Percentiles rank a stretch among this genome's conserved stretches.
These are phyloP conservation scores for Ernsta delagoae DNA, from an alignment of 2,888 invertebrate genomes.

Conservation along the genomic window DNA sequence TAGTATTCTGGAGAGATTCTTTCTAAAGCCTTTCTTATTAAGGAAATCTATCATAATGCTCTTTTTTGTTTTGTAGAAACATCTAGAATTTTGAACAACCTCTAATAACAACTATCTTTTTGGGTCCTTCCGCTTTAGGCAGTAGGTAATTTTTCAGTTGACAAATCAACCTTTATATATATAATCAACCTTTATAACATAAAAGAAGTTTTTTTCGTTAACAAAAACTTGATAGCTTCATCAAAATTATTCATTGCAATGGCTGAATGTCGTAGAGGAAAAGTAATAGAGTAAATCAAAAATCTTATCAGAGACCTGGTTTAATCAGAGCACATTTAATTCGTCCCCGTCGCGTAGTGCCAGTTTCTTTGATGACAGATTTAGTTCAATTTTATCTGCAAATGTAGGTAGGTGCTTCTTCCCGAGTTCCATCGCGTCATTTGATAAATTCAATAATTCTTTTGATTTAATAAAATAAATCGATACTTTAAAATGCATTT, in stretches of 20 bases:
- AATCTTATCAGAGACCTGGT: constrained; percentile 10
- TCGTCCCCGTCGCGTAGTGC: constrained; percentile 20
- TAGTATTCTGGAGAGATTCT: constrained; percentile 11
- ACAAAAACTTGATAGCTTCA: too few relatives aligned
- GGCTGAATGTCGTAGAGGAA: neutral
- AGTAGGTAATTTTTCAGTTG: too few relatives aligned
- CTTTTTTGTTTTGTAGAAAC: too few relatives aligned
- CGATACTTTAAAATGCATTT: neutral
- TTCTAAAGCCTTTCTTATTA: neutral
- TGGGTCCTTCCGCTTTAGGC: too few relatives aligned
- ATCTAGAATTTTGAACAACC: too few relatives aligned
- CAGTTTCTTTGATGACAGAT: constrained; percentile 30
- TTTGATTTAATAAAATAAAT: too few relatives aligned
- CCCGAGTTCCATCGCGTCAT: neutral
- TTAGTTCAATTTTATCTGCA: constrained; percentile 26
- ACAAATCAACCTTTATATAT: too few relatives aligned
- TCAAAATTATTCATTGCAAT: neutral
- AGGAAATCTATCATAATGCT: too few relatives aligned
- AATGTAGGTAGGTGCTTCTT: neutral
- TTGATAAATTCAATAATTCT: constrained; percentile 19
- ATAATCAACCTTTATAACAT: too few relatives aligned
- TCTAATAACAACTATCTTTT: too few relatives aligned
- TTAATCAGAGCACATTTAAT: constrained; percentile 25
- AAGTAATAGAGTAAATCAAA: constrained; percentile 5
- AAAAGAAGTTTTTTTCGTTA: too few relatives aligned